Evolutionary conservation across 2,888 invertebrate species (phyloP).

Genomic region (Epinotia demarniana): DNA sequence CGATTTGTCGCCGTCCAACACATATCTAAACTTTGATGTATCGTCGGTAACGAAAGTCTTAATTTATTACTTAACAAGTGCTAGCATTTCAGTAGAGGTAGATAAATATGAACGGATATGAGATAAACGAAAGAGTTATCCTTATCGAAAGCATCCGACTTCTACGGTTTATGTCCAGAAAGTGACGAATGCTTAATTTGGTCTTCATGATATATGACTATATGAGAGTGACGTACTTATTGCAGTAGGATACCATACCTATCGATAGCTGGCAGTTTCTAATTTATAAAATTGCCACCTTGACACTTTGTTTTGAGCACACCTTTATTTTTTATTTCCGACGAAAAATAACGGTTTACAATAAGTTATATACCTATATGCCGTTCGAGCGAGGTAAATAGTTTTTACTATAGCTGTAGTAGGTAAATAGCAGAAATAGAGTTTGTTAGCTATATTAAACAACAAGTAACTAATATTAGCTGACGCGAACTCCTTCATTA

Average conservation of each 20-base stretch:
- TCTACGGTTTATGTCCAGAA: background rate
- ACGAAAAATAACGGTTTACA: too few relatives aligned
- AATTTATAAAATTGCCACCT: background rate
- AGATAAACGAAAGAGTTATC: background rate
- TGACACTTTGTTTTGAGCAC: background rate
- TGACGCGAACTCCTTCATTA: background rate
- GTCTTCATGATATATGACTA: background rate
- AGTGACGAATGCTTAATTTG: background rate
- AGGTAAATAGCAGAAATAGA: background rate
- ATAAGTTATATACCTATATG: too few relatives aligned
- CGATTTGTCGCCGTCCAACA: conserved; percentile 79
- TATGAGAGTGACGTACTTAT: background rate
- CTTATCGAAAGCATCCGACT: background rate
- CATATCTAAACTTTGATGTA: conserved; percentile 74
- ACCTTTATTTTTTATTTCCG: too few relatives aligned
- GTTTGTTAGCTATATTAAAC: background rate
- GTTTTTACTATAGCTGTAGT: too few relatives aligned
- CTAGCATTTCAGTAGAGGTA: background rate
- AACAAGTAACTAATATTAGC: background rate
- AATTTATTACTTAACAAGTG: background rate
- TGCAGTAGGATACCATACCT: background rate
- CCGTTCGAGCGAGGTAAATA: too few relatives aligned
- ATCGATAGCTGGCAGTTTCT: background rate
- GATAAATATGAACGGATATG: background rate
- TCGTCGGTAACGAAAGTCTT: conserved; percentile 51